Evolutionary conservation across 1,140 invertebrate genomes (phyloP), one percentile per base, ranked within the genome.

Genomic region (Drosophila suzukii): DNA sequence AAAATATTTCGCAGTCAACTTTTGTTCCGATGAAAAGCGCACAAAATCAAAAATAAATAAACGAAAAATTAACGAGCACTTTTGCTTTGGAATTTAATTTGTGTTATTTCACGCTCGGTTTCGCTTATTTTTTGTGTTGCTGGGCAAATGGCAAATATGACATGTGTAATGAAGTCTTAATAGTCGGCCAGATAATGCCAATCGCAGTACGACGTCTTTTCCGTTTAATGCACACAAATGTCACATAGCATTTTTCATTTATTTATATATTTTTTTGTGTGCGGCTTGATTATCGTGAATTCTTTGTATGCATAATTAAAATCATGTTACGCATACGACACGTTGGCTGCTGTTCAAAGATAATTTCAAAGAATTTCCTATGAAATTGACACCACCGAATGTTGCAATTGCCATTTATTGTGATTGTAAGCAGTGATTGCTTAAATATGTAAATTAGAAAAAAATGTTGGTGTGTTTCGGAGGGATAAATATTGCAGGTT

Each of bases 121-220:
- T 59, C 32, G 32, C 32, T 59, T 57, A 8, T 32, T 50, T 73
- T 50, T 50, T 55, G 51, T 36, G 41, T 39, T 11, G 15, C 44
- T 43, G 15, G 11, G 50, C 73, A 77, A 77, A 84, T 84, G 78
- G 74, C 83, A 88, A 88, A 86, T 86, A 86, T 86, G 83, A 86
- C 83, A 86, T 88, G 84, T 86, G 83, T 88, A 86, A 86, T 86
- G 83, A 86, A 86, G 83, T 86, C 83, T 86, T 86, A 86, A 86
- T 86, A 86, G 83, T 79, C 39, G 58, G 55, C 51, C 41, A 82
- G 82, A 86, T 86, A 86, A 83, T 79, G 78, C 66, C 82, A 67
- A 65, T 79, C 55, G 53, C 65, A 62, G 68, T 65, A 15, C 58
- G 46, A 20, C 67, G 44, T 67, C 60, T 81, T 81, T 66, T 59